Evolutionary conservation across 2,888 invertebrate genomes (phyloP).

Genomic region (Patella ulyssiponensis): DNA sequence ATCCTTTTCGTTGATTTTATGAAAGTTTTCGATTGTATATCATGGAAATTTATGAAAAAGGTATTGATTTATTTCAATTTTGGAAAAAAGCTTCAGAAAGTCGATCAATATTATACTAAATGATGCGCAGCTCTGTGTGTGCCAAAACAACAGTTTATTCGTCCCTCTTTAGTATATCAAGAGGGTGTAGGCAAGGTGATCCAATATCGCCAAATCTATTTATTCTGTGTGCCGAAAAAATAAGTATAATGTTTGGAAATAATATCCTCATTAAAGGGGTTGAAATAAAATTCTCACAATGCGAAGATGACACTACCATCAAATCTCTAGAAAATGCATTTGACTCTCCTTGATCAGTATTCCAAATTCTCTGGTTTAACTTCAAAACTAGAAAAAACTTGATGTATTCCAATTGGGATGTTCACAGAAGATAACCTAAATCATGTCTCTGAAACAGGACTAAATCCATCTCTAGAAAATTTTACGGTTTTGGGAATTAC

Average conservation of each 20-base stretch:
- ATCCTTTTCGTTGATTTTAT: not conserved
- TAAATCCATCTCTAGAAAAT: too few species aligned
- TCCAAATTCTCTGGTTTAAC: too few species aligned
- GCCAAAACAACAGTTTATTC: too few species aligned
- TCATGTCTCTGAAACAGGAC: not conserved
- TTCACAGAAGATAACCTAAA: too few species aligned
- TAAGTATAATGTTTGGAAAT: not conserved
- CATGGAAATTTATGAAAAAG: too few species aligned
- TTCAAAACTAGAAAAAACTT: too few species aligned
- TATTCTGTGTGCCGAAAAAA: not conserved
- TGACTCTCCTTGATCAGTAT: not conserved
- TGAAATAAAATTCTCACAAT: constrained; percentile 20
- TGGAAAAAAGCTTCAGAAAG: too few species aligned
- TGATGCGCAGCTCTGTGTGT: too few species aligned
- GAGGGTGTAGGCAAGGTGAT: constrained; percentile 7
- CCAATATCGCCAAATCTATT: not conserved
- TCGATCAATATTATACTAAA: too few species aligned
- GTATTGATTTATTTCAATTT: too few species aligned
- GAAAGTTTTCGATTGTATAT: not conserved
- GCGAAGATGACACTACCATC: constrained; percentile 24
- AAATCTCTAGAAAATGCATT: constrained; percentile 13
- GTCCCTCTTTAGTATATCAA: not conserved
- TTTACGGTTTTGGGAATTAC: too few species aligned
- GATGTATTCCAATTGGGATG: too few species aligned
- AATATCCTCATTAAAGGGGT: constrained; percentile 21